Base-by-base conservation (phyloP, 2,888 invertebrate species). In the Kuschelorhynchus macadamiae region DNA sequence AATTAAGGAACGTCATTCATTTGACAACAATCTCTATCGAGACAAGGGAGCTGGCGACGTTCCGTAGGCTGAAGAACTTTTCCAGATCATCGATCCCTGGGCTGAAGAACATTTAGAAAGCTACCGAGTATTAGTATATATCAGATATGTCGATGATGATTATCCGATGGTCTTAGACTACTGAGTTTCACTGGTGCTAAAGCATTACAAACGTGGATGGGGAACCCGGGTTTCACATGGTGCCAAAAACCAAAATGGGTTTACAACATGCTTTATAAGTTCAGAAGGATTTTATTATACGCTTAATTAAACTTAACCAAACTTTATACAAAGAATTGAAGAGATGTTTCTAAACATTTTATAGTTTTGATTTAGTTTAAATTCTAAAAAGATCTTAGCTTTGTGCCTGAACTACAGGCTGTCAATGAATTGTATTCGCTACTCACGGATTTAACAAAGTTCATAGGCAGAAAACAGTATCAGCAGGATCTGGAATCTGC, bases 121-220 rank as follows among this genome's bases (percentile, higher is more conserved):
- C 71, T 91, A 91, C 75, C 85, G 86, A 80, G 87, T 94, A 11
- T 87, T 95, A 41, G 86, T 95, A 56, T 96, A 95, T 81, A 94
- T 89, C 78, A 96, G 96, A 0, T 95, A 96, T 79, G 80, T 95
- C 68, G 96, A 96, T 70, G 92, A 94, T 0, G 93, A 94, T 0
- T 93, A 93, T 81, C 93, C 94, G 0, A 79, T 92, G 53, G 94
- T 94, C 0, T 87, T 91, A 18, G 91, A 90, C 77, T 94, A 92
- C 80, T 93, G 0, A 86, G 89, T 41, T 94, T 92, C 84, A 85
- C 84, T 8, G 88, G 87, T 0, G 83, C 88, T 0, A 85, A 85
- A 0, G 85, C 86, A 0, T 94, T 92, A 79, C 87, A 86, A 73
- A 83, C 41, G 88, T 91, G 8, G 88, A 85, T 50, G 85, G 84